phyloP scores from a whole-genome alignment of 30 jellyfish, hydroid and myxozoan species.

The Morbakka virulenta region DNA sequence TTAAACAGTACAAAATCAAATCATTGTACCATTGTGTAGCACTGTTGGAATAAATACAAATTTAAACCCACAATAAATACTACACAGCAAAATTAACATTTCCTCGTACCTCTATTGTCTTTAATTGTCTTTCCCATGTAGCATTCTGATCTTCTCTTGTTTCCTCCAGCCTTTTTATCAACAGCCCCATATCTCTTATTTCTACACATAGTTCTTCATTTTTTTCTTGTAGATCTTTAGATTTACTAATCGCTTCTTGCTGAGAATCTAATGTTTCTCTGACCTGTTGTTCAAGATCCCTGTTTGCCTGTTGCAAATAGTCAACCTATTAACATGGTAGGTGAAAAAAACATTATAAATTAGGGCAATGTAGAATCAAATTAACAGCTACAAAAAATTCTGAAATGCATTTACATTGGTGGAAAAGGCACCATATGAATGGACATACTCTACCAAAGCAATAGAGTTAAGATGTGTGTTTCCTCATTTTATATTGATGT shows the following conservation, averaged over 20 bases:
- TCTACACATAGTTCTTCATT: conserved; percentile 90
- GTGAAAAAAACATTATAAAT: not conserved
- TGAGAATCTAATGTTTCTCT: conserved; percentile 49
- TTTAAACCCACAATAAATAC: too few relatives aligned
- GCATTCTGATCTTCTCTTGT: conserved; percentile 34
- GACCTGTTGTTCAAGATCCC: conserved; percentile 81
- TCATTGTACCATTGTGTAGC: too few relatives aligned
- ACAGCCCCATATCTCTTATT: conserved; percentile 69
- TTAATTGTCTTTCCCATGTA: conserved; percentile 47
- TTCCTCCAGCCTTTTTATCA: conserved; percentile 55
- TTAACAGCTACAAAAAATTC: too few relatives aligned
- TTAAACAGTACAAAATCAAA: too few relatives aligned
- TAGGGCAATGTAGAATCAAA: not conserved
- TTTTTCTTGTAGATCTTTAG: conserved; percentile 70
- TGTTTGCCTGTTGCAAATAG: conserved; percentile 90
- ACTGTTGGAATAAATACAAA: too few relatives aligned
- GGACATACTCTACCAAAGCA: too few relatives aligned
- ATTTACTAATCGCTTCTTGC: conserved; percentile 42
- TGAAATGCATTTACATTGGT: too few relatives aligned
- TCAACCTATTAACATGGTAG: conserved; percentile 76
- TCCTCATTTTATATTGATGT: too few relatives aligned
- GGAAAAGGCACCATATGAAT: too few relatives aligned
- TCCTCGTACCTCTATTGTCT: conserved; percentile 7
- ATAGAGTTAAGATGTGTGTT: too few relatives aligned
- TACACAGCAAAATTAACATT: not conserved